Evolutionary conservation across 2,797 vertebrate genomes (phyloP).

Genomic region (Acanthurus tractus): DNA sequence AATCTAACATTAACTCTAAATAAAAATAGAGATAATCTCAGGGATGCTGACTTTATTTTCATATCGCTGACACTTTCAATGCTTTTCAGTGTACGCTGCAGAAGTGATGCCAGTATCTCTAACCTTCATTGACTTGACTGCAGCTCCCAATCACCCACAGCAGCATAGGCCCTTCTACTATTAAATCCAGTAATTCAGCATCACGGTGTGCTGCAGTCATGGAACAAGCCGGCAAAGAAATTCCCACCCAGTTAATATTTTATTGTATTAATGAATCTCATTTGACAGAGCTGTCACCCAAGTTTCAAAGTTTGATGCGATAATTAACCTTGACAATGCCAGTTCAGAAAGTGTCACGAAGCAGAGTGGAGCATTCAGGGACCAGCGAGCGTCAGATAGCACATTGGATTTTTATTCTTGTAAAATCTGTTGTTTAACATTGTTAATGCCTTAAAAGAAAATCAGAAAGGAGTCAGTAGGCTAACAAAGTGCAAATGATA

Average conservation of each 20-base stretch:
- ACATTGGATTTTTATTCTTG: background rate
- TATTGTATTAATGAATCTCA: conserved; percentile 56
- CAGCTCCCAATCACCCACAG: conserved; percentile 7
- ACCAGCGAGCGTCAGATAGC: background rate
- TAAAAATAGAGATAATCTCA: conserved; percentile 2
- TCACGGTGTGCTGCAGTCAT: background rate
- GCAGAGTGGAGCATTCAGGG: background rate
- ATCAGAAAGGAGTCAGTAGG: background rate
- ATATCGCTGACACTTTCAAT: conserved; percentile 8
- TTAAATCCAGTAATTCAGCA: background rate
- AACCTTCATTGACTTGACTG: background rate
- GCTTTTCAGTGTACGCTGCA: conserved; percentile 3
- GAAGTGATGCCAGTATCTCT: background rate
- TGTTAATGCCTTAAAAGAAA: background rate
- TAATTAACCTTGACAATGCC: conserved; percentile 48
- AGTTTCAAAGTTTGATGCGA: conserved; percentile 27
- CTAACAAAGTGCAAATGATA: background rate
- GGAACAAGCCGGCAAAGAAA: conserved; percentile 27
- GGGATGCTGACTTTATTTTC: background rate
- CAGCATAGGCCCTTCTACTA: background rate
- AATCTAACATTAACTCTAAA: background rate
- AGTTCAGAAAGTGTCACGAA: conserved; percentile 19
- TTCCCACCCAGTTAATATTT: conserved; percentile 58
- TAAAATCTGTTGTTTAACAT: too few relatives aligned
- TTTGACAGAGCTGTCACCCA: conserved; percentile 44